A percentile compares a stretch with the other conserved stretches of the same genome.
phyloP scores from a whole-genome alignment of 2,888 invertebrate species.

The Apodemia mormo region DNA sequence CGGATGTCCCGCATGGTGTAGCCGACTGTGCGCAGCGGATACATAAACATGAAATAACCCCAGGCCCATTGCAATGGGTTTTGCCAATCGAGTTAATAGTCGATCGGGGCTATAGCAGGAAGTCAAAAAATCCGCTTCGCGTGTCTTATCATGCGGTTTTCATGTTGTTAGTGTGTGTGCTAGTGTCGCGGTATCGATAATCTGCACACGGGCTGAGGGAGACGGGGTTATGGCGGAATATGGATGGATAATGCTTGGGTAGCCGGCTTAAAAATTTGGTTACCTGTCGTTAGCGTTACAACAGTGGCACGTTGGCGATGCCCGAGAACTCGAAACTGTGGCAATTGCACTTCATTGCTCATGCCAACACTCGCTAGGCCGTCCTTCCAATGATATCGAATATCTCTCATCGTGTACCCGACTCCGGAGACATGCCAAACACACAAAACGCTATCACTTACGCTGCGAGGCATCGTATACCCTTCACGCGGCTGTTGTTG shows the following conservation, averaged over 20 bases:
- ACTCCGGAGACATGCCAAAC: constrained; percentile 86
- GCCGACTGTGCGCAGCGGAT: constrained; percentile 90
- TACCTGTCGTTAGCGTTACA: constrained; percentile 98
- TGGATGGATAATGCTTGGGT: constrained; percentile 68
- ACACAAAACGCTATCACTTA: constrained; percentile 82
- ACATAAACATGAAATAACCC: constrained; percentile 75
- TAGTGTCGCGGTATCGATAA: constrained; percentile 68
- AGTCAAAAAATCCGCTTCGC: constrained; percentile 66
- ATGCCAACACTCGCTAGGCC: constrained; percentile 96
- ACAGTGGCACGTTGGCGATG: constrained; percentile 97
- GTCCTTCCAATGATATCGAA: constrained; percentile 97
- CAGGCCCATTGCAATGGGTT: constrained; percentile 81
- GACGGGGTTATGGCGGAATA: constrained; percentile 73
- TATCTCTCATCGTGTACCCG: constrained; percentile 99
- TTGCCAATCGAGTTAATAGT: constrained; percentile 73
- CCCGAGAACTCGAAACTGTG: constrained; percentile 98
- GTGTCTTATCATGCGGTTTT: constrained; percentile 70
- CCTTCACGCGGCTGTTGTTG: constrained; percentile 55
- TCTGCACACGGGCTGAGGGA: constrained; percentile 76
- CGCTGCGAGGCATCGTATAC: constrained; percentile 71
- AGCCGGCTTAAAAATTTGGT: constrained; percentile 60
- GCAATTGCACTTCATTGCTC: constrained; percentile 97
- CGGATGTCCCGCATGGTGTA: constrained; percentile 99
- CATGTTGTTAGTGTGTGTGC: constrained; percentile 75
- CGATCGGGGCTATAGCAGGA: constrained; percentile 70